phyloP scores from a whole-genome alignment of 2,888 invertebrate genomes.

The Petrolisthes manimaculis region DNA sequence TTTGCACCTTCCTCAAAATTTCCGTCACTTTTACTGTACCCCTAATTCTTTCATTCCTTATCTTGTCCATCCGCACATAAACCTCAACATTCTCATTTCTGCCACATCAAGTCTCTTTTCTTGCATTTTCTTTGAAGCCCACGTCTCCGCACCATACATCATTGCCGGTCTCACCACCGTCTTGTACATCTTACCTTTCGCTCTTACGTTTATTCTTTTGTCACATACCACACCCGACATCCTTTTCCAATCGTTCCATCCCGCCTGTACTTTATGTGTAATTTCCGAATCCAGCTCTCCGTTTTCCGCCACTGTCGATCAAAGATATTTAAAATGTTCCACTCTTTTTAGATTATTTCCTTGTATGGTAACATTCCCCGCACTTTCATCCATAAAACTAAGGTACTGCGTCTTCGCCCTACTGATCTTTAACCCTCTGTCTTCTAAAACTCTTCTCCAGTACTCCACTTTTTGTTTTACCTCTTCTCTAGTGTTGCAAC shows the following conservation, averaged over 20 bases:
- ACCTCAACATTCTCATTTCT: slow-evolving; percentile 1
- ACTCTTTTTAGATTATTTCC: background rate
- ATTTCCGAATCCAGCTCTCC: background rate
- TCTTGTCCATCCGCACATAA: background rate
- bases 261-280: background rate
- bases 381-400: too few relatives aligned
- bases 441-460: background rate
- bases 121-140: background rate
- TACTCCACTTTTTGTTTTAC: background rate
- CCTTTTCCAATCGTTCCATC: background rate
- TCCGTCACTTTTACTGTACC: too few relatives aligned
- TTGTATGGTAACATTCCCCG: background rate
- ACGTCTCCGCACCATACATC: background rate
- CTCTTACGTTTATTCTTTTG: too few relatives aligned
- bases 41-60: too few relatives aligned
- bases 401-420: too few relatives aligned
- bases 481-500: background rate
- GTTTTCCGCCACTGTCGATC: background rate
- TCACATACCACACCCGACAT: background rate
- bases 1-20: too few relatives aligned
- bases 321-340: background rate
- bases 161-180: background rate
- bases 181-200: background rate
- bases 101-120: background rate
- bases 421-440: background rate